Base-by-base conservation (phyloP, 2,888 invertebrate species). In the Chaetogeoica ovagalla region DNA sequence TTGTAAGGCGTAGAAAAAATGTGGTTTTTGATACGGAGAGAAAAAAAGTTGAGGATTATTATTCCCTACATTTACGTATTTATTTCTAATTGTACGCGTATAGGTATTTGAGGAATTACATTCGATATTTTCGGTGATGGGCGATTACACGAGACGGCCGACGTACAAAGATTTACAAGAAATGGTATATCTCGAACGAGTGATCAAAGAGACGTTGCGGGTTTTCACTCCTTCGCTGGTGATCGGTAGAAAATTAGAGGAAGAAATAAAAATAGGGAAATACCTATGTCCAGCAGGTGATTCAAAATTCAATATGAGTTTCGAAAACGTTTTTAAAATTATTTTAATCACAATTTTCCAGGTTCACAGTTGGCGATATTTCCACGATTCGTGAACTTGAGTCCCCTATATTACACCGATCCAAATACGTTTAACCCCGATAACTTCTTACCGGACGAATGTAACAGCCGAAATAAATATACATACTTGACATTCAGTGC, bases 401-500 rank as follows among this genome's bases (percentile, higher is more conserved):
- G 70, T 8, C 19, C 70, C 8, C 52, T 9, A n/a, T 63, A 55
- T 19, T 71, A 63, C 52, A 6, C 30, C 0, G 23, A 57, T 8
- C 77, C 77, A 21, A 23, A 79, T 0, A 23, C 21, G 19, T 79
- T 70, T n/a, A 19, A 79, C 39, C 77, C 77, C 13, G 77, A 52
- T 81, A 83, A 88, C 81, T 88, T 88, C 83, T 83, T 86, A 37
- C 85, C 86, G 8, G 87, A 88, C 59, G 86, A 86, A 82, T 81
- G 81, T 9, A 72, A 68, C 21, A 84, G 84, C 37, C 85, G 89
- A 83, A 87, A 89, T 83, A 86, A 86, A 30, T 88, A 85, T 82
- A 84, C 87, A 7, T 87, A 86, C 82, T 85, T 87, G 9, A 87
- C 88, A 7, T 88, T 87, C 83, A 87, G 87, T 82, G 87, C 87